These are phyloP conservation scores for Antechinus flavipes DNA, from an alignment of 2,113 vertebrate genomes.

Conservation along the genomic window DNA sequence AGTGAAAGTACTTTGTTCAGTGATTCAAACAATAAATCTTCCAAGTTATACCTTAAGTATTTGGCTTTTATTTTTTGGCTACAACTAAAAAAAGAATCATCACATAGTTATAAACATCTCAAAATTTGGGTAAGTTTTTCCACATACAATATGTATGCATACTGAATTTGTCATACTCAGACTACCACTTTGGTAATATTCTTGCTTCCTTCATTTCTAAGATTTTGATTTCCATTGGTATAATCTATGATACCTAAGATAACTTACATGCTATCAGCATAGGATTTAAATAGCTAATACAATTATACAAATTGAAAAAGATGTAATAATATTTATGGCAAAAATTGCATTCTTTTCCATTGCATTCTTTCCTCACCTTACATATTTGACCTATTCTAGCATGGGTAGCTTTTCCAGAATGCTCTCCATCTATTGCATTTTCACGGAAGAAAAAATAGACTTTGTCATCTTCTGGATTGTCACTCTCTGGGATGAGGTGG, in stretches of 20 bases:
- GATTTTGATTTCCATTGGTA: background rate
- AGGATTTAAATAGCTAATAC: background rate
- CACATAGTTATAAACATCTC: background rate
- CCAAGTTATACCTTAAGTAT: background rate
- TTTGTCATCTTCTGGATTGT: slow-evolving; percentile 99
- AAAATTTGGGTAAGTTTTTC: background rate
- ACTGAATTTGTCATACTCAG: background rate
- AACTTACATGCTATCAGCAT: background rate
- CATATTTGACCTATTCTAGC: slow-evolving; percentile 98
- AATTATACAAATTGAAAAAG: background rate
- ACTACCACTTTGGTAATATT: background rate
- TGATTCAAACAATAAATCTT: background rate
- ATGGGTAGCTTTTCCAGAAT: slow-evolving; percentile 96
- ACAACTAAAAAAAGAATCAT: background rate
- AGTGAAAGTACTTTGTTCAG: background rate
- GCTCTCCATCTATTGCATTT: slow-evolving; percentile 97
- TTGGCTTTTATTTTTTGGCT: background rate
- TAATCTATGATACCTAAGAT: background rate
- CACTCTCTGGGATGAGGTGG: slow-evolving; percentile 95
- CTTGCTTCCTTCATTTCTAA: background rate
- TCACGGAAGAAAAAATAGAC: slow-evolving; percentile 99
- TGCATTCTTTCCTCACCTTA: slow-evolving; percentile 88
- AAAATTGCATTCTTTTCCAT: background rate
- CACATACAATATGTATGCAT: background rate
- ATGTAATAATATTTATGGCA: background rate